phyloP scores from a whole-genome alignment of 2,888 invertebrate genomes.

The Argyresthia goedartella region DNA sequence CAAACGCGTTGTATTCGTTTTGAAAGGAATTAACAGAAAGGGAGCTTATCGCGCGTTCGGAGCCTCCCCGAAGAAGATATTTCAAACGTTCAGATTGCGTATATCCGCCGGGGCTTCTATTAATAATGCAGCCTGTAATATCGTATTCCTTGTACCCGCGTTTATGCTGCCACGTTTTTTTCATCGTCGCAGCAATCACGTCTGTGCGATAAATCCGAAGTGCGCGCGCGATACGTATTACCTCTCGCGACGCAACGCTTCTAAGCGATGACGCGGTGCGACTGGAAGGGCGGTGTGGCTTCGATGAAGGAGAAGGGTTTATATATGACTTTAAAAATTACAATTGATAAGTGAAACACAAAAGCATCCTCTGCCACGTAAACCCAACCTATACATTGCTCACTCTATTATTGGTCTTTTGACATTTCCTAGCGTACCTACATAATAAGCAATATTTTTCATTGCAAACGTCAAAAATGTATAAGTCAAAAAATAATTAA shows the following conservation, averaged over 20 bases:
- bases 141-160: constrained; percentile 13
- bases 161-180: constrained; percentile 17
- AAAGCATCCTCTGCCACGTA: no score
- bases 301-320: no score
- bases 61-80: background rate
- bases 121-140: constrained; percentile 4
- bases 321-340: no score
- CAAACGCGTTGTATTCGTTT: constrained; percentile 1
- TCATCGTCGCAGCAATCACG: constrained; percentile 26
- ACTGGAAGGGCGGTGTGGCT: no score
- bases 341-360: no score
- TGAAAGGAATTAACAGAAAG: background rate
- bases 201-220: constrained; percentile 29
- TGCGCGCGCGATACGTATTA: constrained; percentile 8
- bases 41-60: background rate
- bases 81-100: constrained; percentile 1
- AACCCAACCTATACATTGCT: constrained; percentile 13
- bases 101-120: constrained; percentile 3
- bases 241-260: no score
- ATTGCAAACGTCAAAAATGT: no score
- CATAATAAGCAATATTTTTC: no score
- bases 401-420: no score
- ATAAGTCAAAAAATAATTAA: no score
- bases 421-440: no score
- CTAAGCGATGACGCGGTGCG: no score